phyloP scores from a whole-genome alignment of 1,140 invertebrate genomes.

The Ctenoplectra terminalis region DNA sequence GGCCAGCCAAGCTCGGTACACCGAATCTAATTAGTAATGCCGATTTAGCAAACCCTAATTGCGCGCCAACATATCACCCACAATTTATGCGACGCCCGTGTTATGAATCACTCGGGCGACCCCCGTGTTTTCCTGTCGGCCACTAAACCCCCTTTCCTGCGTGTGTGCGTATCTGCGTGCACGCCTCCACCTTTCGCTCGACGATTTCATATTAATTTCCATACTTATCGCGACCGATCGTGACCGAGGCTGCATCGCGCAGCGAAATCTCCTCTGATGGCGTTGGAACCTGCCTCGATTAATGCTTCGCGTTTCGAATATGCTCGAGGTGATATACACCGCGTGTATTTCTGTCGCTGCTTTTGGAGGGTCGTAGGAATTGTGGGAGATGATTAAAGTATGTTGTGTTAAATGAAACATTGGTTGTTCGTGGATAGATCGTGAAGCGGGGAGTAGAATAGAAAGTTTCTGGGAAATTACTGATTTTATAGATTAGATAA shows the following conservation, averaged over 20 bases:
- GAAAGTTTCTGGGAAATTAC: too few species aligned
- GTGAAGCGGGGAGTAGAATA: too few species aligned
- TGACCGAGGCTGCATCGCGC: background rate
- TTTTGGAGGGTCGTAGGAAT: background rate
- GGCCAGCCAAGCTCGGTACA: conserved; percentile 60
- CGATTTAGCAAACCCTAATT: conserved; percentile 76
- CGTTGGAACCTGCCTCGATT: background rate
- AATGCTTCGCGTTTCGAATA: background rate
- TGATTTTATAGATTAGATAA: too few species aligned
- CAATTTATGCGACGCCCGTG: conserved; percentile 73
- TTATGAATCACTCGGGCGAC: conserved; percentile 65
- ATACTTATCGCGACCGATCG: conserved; percentile 57
- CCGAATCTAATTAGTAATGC: conserved; percentile 77
- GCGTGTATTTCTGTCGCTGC: background rate
- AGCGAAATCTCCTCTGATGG: background rate
- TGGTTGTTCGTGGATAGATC: too few species aligned
- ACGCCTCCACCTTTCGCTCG: background rate
- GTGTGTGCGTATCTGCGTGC: conserved; percentile 17
- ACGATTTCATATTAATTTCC: conserved; percentile 65
- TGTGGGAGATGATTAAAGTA: background rate
- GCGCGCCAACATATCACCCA: conserved; percentile 70
- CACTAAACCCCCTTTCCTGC: background rate
- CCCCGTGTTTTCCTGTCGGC: conserved; percentile 59
- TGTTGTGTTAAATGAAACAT: too few species aligned
- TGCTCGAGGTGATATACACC: background rate